A percentile compares a stretch with the other conserved stretches of the same genome.
Evolutionary conservation across 2,888 invertebrate species (phyloP).

Genomic region (Petrolisthes manimaculis): DNA sequence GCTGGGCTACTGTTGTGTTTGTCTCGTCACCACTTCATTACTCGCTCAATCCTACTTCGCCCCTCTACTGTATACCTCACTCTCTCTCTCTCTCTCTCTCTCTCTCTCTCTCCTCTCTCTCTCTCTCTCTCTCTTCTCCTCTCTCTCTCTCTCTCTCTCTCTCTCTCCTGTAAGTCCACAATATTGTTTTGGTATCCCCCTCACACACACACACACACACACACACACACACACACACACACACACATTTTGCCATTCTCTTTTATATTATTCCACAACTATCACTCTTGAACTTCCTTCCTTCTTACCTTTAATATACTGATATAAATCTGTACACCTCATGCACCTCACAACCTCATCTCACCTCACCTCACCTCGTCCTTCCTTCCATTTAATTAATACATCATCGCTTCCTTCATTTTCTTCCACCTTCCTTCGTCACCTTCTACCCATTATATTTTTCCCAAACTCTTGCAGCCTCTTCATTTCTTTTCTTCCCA

Average conservation of each 20-base stretch:
- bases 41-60: neutral
- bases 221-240: too few relatives aligned
- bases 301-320: neutral
- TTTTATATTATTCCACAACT: slow-evolving; percentile 13
- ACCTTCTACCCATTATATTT: too few relatives aligned
- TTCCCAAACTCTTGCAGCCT: too few relatives aligned
- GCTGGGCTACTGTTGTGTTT: too few relatives aligned
- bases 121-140: neutral
- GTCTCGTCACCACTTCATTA: neutral
- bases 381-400: too few relatives aligned
- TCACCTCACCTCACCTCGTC: too few relatives aligned
- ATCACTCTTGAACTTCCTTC: neutral
- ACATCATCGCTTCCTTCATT: too few relatives aligned
- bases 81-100: neutral
- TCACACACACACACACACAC: neutral
- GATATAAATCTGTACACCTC: too few relatives aligned
- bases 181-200: neutral
- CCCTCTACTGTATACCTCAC: neutral
- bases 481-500: too few relatives aligned
- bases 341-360: too few relatives aligned
- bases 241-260: neutral
- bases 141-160: slow-evolving; percentile 19
- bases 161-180: neutral
- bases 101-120: neutral
- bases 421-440: too few relatives aligned